Base-by-base conservation (phyloP, 2,888 invertebrate genomes). In the Rhyacophila evoluta region DNA sequence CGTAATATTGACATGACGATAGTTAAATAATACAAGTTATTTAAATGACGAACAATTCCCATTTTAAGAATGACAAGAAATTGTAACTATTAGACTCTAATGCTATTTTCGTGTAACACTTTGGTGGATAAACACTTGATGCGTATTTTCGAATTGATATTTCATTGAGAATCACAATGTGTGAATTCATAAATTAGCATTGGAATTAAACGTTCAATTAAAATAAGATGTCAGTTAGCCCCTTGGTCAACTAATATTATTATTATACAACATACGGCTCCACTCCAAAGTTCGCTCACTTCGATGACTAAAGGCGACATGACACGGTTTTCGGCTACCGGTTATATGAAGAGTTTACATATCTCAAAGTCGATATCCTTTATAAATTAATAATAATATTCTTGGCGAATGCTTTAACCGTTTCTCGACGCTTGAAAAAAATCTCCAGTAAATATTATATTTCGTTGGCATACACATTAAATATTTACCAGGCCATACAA, bases 241-340 rank as follows among this genome's bases (percentile, higher is more conserved):
- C 2, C 10, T 12, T 55, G 6, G 19, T 55, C 12, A 55, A 55
- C 19, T 55, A 2, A 33, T 4, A 33, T 33, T 33, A 33, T 33
- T 33, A 33, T 33, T 55, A 55, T 55, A 19, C 55, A 10, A 19
- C 55, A 10, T 1, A 8, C 55, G 25, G 55, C 6, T 55, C 55
- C 55, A 25, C 55, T 55, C 12, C n/a, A 55, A 8, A 19, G 25
- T 55, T 19, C 15, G 10, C 8, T 55, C 19, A 19, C 55, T 25
- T 55, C 55, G 55, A 25, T 55, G 55, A 55, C 55, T 55, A 55
- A 55, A 55, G 19, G 10, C 19, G 55, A 55, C 55, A 55, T 55
- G 55, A 55, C 55, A 55, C 19, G 55, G 15, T 55, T 55, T 55
- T 55, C 19, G 55, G 55, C 55, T 55, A 55, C 55, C 55, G 55